A percentile compares a stretch with the other conserved stretches of the same genome.
phyloP scores from a whole-genome alignment of 2,113 vertebrate species.

The Oncorhynchus nerka region DNA sequence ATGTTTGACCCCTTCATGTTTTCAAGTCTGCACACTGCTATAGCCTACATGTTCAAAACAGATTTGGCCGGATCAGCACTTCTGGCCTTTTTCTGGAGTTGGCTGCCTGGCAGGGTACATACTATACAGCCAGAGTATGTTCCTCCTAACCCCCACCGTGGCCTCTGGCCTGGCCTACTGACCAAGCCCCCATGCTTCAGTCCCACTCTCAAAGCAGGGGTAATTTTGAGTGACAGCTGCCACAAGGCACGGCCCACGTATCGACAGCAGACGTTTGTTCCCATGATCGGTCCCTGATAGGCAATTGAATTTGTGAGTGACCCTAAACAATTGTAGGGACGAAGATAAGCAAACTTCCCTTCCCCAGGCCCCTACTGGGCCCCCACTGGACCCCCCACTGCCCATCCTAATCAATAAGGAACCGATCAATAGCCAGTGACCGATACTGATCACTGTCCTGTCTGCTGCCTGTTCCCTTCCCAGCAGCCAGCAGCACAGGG shows the following conservation, averaged over 20 bases:
- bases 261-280: conserved; percentile 63
- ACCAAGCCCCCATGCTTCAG: conserved; percentile 20
- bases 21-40: neutral
- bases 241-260: conserved; percentile 37
- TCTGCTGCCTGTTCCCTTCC: conserved; percentile 21
- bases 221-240: conserved; percentile 68
- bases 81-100: neutral
- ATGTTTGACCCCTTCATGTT: conserved; percentile 27
- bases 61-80: conserved; percentile 25
- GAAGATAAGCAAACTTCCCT: conserved; percentile 36
- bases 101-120: too few relatives aligned
- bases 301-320: conserved; percentile 68
- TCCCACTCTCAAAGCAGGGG: conserved; percentile 30
- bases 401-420: conserved; percentile 63
- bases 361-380: conserved; percentile 8
- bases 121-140: neutral
- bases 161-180: conserved; percentile 33
- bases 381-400: conserved; percentile 24
- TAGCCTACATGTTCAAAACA: too few relatives aligned
- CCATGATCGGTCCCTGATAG: conserved; percentile 56
- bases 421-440: conserved; percentile 64
- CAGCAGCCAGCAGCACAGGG: conserved; percentile 25
- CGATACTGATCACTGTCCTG: conserved; percentile 58
- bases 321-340: conserved; percentile 54
- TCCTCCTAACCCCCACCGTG: neutral